phyloP scores from a whole-genome alignment of 30 jellyfish, hydroid and myxozoan species.

The Aurelia coerulea region DNA sequence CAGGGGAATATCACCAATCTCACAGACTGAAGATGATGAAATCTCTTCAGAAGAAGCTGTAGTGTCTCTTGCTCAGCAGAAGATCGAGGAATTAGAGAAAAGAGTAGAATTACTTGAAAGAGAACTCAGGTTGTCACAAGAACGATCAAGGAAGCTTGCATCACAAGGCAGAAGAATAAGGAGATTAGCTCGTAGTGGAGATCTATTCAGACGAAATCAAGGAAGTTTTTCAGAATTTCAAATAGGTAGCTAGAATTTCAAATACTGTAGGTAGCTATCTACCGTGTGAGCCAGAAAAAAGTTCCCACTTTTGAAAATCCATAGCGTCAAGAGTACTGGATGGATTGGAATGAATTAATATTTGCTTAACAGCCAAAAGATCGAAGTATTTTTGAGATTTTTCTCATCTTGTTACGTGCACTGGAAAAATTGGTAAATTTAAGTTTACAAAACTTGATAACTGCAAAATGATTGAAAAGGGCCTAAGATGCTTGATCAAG shows the following conservation, averaged over 20 bases:
- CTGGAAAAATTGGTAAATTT: no score
- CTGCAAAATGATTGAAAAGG: no score
- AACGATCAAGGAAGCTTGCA: slow-evolving; percentile 65
- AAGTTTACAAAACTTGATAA: no score
- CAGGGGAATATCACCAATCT: neutral
- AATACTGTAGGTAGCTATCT: neutral
- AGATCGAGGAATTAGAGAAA: slow-evolving; percentile 68
- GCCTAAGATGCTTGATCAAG: no score
- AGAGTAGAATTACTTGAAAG: slow-evolving; percentile 73
- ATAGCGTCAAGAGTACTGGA: no score
- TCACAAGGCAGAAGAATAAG: slow-evolving; percentile 75
- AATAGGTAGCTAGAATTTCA: slow-evolving; percentile 13
- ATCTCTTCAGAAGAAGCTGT: slow-evolving; percentile 36
- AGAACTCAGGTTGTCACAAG: slow-evolving; percentile 79
- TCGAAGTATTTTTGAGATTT: no score
- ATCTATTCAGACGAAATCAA: slow-evolving; percentile 59
- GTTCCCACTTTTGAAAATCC: no score
- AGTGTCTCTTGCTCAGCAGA: slow-evolving; percentile 64
- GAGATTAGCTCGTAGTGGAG: slow-evolving; percentile 88
- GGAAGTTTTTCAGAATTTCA: neutral
- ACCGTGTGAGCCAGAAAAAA: neutral
- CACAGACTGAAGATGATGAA: slow-evolving; percentile 19
- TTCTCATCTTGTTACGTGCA: no score
- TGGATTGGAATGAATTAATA: no score
- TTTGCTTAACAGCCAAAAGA: no score